A percentile compares a stretch with the other conserved stretches of the same genome.
Conservation (phyloP, 2,797 vertebrate genomes). For the Anabas testudineus region DNA sequence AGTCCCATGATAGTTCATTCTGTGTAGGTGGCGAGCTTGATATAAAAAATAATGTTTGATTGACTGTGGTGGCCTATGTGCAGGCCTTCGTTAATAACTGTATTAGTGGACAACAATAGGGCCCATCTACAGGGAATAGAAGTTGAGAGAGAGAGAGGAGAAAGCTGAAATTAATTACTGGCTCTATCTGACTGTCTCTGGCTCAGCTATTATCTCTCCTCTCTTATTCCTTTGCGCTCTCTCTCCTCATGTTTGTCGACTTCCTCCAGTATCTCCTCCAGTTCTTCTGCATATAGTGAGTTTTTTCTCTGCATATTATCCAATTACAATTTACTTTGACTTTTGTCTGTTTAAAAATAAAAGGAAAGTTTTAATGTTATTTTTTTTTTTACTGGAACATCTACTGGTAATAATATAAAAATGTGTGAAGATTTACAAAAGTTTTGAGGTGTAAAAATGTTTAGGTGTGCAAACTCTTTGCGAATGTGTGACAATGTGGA, state of each 20-base stretch:
- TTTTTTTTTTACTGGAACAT: neutral
- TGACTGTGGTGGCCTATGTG: conserved; percentile 73
- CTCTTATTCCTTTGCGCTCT: conserved; percentile 29
- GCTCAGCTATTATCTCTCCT: conserved; percentile 67
- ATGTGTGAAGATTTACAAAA: neutral
- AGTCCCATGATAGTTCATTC: conserved; percentile 31
- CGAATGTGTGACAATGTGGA: too few relatives aligned
- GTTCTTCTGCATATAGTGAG: conserved; percentile 10
- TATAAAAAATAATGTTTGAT: conserved; percentile 67
- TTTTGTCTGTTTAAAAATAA: neutral
- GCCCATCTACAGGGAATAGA: conserved; percentile 65
- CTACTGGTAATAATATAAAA: neutral
- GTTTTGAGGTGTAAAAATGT: neutral
- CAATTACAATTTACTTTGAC: neutral
- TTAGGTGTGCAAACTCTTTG: conserved; percentile 10
- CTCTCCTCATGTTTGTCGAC: conserved; percentile 29
- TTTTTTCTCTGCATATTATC: neutral
- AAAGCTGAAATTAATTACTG: conserved; percentile 80
- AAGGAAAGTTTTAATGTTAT: too few relatives aligned
- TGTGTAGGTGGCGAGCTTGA: conserved; percentile 57
- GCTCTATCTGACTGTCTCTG: conserved; percentile 71
- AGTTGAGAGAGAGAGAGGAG: conserved; percentile 51
- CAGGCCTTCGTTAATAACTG: conserved; percentile 77
- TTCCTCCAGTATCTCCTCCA: conserved; percentile 40
- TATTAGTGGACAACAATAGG: conserved; percentile 79